phyloP scores from a whole-genome alignment of 2,113 vertebrate genomes.

The Lepisosteus osseus region DNA sequence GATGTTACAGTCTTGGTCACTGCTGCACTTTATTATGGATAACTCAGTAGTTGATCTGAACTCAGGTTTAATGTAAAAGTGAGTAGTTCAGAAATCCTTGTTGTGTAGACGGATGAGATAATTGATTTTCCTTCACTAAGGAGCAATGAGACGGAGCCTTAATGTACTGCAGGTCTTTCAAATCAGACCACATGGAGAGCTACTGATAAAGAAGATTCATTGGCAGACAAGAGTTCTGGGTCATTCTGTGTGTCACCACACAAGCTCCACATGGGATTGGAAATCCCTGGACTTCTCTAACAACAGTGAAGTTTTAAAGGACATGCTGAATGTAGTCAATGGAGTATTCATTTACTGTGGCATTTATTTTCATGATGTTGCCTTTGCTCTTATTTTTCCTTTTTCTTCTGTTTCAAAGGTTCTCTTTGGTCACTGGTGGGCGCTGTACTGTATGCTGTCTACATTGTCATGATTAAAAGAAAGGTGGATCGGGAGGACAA shows the following conservation, averaged over 20 bases:
- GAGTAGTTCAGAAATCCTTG: neutral
- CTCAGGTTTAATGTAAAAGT: too few relatives aligned
- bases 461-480: constrained; percentile 96
- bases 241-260: neutral
- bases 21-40: too few relatives aligned
- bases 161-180: neutral
- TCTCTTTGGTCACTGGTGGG: constrained; percentile 91
- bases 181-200: neutral
- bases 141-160: neutral
- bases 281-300: too few relatives aligned
- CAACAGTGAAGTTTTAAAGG: too few relatives aligned
- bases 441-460: constrained; percentile 86
- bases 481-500: constrained; percentile 93
- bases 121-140: constrained; percentile 15
- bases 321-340: too few relatives aligned
- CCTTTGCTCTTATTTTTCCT: neutral
- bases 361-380: too few relatives aligned
- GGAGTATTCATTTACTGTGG: too few relatives aligned
- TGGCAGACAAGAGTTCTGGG: neutral
- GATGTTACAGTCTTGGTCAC: too few relatives aligned
- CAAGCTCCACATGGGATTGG: too few relatives aligned
- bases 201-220: constrained; percentile 21
- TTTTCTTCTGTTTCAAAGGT: constrained; percentile 55
- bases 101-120: constrained; percentile 1
- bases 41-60: neutral